Evolutionary conservation across 2,888 invertebrate species (phyloP).

Genomic region (Thymelicus acteon): DNA sequence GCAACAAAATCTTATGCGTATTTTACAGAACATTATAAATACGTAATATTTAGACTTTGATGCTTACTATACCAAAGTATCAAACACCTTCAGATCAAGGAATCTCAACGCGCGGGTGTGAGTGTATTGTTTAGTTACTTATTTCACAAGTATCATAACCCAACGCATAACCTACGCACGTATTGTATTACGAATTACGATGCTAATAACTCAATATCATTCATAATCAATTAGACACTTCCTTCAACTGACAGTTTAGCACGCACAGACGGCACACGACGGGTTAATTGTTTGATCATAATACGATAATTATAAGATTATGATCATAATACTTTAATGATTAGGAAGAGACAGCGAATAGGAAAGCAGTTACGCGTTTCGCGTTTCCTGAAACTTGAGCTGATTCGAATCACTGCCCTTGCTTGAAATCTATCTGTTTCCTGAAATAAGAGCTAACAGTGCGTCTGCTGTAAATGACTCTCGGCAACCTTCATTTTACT

Average conservation of each 20-base stretch:
- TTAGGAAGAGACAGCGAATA: slow-evolving; percentile 22
- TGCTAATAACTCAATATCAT: background rate
- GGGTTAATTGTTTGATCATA: slow-evolving; percentile 11
- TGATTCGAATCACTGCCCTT: slow-evolving; percentile 13
- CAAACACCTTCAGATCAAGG: background rate
- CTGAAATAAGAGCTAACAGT: slow-evolving; percentile 8
- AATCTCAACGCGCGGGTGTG: background rate
- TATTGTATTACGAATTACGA: background rate
- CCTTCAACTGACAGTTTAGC: slow-evolving; percentile 1
- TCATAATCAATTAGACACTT: slow-evolving; percentile 1
- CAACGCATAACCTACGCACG: background rate
- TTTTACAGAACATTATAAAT: too few relatives aligned
- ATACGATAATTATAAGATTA: slow-evolving; percentile 27
- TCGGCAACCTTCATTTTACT: too few relatives aligned
- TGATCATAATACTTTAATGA: slow-evolving; percentile 23
- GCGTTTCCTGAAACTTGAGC: slow-evolving; percentile 25
- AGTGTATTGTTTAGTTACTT: background rate
- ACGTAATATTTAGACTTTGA: too few relatives aligned
- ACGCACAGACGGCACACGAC: slow-evolving; percentile 8
- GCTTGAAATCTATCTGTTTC: slow-evolving; percentile 25
- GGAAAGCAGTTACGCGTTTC: slow-evolving; percentile 30
- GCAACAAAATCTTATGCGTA: too few relatives aligned
- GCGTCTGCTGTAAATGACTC: too few relatives aligned
- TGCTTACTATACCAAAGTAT: too few relatives aligned
- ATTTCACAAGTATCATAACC: slow-evolving; percentile 5